Percentiles rank a stretch among this genome's conserved stretches.
Evolutionary conservation across 2,113 vertebrate genomes (phyloP).

Genomic region (Malurus alboscapulatus): DNA sequence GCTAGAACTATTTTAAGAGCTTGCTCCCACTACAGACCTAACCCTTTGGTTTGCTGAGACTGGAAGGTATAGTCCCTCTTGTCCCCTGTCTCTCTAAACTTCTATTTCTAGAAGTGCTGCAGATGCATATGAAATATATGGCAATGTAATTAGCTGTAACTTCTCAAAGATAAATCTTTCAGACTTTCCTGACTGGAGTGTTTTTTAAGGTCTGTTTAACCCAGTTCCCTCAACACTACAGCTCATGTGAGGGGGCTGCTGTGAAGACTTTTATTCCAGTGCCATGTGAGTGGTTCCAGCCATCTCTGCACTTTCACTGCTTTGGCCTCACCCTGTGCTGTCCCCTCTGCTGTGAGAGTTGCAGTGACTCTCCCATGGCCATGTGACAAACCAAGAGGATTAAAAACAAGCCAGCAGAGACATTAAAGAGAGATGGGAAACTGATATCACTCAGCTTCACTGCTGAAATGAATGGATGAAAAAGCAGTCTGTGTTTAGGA

Average conservation of each 20-base stretch:
- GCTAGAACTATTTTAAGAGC: not conserved
- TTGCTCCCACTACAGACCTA: not conserved
- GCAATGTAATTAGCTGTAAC: not conserved
- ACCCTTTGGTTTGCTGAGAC: not conserved
- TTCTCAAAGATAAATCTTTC: not conserved
- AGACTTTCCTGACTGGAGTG: not conserved
- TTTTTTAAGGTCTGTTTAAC: not conserved
- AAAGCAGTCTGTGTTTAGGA: not conserved
- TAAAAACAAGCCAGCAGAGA: not conserved
- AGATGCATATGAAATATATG: not conserved
- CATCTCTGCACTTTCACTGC: not conserved
- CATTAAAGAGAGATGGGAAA: not conserved
- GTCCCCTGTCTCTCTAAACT: not conserved
- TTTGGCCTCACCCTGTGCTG: not conserved
- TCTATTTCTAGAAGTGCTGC: not conserved
- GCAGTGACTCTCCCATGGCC: not conserved
- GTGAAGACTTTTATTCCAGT: not conserved
- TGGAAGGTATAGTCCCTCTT: not conserved
- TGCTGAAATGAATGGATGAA: not conserved
- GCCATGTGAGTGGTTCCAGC: not conserved
- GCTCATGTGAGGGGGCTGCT: not conserved
- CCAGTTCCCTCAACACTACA: not conserved
- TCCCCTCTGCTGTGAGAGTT: not conserved
- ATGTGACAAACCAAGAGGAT: not conserved
- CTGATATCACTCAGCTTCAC: rapidly evolving